phyloP scores from a whole-genome alignment of 2,888 invertebrate species.

The Lutraria lutraria region DNA sequence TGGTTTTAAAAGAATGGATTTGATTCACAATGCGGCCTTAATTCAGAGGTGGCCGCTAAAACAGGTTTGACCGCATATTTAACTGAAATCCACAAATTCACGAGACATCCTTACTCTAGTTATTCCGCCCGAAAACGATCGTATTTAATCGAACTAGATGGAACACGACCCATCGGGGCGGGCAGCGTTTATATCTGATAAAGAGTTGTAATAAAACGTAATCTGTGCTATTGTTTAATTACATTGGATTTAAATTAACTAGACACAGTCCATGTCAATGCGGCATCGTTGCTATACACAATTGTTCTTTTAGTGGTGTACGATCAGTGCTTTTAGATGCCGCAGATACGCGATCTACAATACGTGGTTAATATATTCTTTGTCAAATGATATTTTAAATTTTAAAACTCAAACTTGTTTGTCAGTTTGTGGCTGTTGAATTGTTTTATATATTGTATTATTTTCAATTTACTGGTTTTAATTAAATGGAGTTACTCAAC shows the following conservation, averaged over 20 bases:
- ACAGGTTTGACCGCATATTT: no score
- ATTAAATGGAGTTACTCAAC: not conserved
- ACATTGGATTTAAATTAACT: constrained; percentile 24
- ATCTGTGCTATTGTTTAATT: constrained; percentile 27
- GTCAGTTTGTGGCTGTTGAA: not conserved
- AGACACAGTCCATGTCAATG: not conserved
- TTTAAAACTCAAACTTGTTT: constrained; percentile 39
- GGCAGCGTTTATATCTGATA: constrained; percentile 36
- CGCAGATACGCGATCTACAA: not conserved
- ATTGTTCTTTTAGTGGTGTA: constrained; percentile 4
- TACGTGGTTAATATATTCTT: constrained; percentile 10
- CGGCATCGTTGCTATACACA: constrained; percentile 37
- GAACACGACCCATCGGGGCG: constrained; percentile 25
- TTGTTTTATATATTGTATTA: not conserved
- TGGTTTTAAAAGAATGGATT: no score
- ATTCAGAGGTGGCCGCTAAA: no score
- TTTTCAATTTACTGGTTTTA: constrained; percentile 26
- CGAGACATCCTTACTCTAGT: constrained; percentile 11
- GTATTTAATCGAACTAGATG: not conserved
- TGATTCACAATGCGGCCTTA: no score
- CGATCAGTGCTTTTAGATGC: constrained; percentile 10
- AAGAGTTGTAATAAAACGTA: constrained; percentile 8
- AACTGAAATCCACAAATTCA: not conserved
- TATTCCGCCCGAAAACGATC: not conserved
- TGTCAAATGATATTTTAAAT: constrained; percentile 37